Evolutionary conservation across 2,113 vertebrate genomes (phyloP), one percentile per base, ranked within the genome.

Genomic region (Tachysurus vachellii): DNA sequence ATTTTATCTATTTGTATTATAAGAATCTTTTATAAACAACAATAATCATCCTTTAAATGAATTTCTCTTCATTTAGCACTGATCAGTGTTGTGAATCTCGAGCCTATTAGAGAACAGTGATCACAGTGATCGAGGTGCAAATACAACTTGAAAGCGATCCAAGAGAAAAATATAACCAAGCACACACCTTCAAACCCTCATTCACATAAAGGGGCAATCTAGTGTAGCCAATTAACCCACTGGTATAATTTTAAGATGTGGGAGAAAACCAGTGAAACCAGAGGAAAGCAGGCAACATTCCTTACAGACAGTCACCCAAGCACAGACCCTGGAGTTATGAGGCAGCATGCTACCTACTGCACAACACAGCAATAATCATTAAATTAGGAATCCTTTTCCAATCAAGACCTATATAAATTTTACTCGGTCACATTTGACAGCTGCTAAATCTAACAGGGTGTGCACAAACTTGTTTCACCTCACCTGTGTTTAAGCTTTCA

Each of bases 401-500:
- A 26, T 50, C 26, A 0, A 50, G 10, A 47, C 10, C 2, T 9
- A 61, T 36, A 14, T n/a, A 62, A 26, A 59, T 4, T 11, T n/a
- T 13, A 4, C 23, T 31, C 50, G 2, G 42, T 47, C 19, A 19
- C 47, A 31, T 17, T 9, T 42, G n/a, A 68, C 4, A 31, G 64
- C 66, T 68, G 68, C 68, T 26, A 75, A 77, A 77, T 75, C 9
- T 47, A 47, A 47, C 8, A 54, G 17, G 21, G 76, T 47, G 11
- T 17, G 23, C 12, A 42, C 75, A 79, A 16, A 26, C 1, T 13
- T 12, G 10, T 53, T 79, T 17, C n/a, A 79, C 26, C 79, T 90
- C 47, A 99, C 97, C 97, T 95, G 97, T 84, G 31, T 96, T 95
- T 54, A 94, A 90, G 16, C 94, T 93, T 54, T 95, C 95, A 66